phyloP scores from a whole-genome alignment of 2,888 invertebrate species.

The Agrochola lota region DNA sequence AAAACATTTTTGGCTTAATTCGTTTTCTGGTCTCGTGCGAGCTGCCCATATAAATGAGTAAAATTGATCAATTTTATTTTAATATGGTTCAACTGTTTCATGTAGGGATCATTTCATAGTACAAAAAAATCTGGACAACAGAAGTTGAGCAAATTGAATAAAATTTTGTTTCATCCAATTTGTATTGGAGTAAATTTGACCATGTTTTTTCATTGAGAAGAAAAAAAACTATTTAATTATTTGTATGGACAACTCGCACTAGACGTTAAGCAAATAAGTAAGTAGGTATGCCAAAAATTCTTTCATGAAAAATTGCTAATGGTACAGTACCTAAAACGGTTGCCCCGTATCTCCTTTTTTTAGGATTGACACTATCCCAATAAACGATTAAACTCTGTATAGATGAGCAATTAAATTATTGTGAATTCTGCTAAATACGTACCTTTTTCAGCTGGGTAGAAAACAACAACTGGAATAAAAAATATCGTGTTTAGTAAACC shows the following conservation, averaged over 20 bases:
- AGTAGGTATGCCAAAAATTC: not conserved
- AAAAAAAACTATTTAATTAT: not conserved
- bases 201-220: not conserved
- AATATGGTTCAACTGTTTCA: not conserved
- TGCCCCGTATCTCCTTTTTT: not conserved
- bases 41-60: not conserved
- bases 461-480: conserved; percentile 44
- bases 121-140: not conserved
- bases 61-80: not conserved
- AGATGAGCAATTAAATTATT: not conserved
- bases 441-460: conserved; percentile 38
- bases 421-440: not conserved
- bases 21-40: not conserved
- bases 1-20: not conserved
- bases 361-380: not conserved
- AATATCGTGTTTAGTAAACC: conserved; percentile 21
- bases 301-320: not conserved
- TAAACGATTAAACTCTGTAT: not conserved
- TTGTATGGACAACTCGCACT: not conserved
- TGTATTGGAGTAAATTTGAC: too few relatives aligned
- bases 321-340: not conserved
- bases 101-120: not conserved
- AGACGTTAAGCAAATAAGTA: not conserved
- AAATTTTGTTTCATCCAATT: not conserved
- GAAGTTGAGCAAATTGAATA: not conserved